Evolutionary conservation across 2,113 vertebrate genomes (phyloP), one percentile per base, ranked within the genome.

Genomic region (Parus major): DNA sequence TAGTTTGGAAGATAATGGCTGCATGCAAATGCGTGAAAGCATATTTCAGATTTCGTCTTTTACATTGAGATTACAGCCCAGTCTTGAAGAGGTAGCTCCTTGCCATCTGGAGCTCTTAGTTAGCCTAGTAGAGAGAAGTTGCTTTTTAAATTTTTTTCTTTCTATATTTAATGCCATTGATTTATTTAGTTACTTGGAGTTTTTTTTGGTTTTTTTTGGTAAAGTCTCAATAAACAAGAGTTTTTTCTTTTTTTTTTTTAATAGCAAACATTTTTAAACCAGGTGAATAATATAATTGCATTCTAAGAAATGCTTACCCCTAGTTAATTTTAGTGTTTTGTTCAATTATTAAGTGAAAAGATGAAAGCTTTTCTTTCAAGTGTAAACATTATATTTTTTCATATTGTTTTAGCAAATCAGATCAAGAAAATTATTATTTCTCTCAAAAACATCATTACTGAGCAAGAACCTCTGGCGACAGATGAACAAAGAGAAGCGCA

Each of bases 401-500:
- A 87, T 95, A 95, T 98, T 95, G 95, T 98, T 95, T 92, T 97
- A 97, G 85, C 94, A 96, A 98, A 97, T 96, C 86, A 94, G 93
- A 94, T 64, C 85, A 93, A 96, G 92, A 95, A 96, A 96, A 94
- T 92, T 93, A 65, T 90, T 88, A 73, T 95, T 96, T 93, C 73
- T 96, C 76, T 97, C 95, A 96, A 97, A 90, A 97, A 93, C 96
- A 92, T 96, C 94, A 82, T 96, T 96, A 98, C 94, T 96, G 95
- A 98, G 97, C 96, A 98, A 97, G 97, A 97, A 97, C 93, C 93
- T 96, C 96, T 97, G 61, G 95, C 82, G 86, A 97, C 89, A 95
- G 85, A 85, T 96, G 96, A 97, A 96, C 95, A 94, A 95, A 95
- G 96, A 97, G 97, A 96, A 97, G 96, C 93, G 5, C 79, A 92